phyloP scores from a whole-genome alignment of 2,113 vertebrate species.

The Marcusenius ussheri region DNA sequence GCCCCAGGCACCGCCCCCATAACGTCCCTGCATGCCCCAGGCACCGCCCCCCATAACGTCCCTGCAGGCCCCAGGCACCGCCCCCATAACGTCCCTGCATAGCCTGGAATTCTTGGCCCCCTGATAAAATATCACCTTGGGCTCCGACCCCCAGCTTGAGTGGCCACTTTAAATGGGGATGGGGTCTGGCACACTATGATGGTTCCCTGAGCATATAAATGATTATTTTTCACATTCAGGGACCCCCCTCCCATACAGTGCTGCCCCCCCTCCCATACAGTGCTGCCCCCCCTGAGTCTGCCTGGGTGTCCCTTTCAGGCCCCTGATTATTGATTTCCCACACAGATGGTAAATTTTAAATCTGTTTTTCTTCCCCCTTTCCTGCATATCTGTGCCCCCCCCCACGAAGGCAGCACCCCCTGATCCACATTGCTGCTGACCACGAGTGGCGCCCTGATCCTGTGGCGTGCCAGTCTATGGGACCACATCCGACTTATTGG shows the following conservation, averaged over 20 bases:
- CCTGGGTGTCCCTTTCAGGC: background rate
- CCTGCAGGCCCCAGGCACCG: no score
- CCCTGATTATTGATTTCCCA: background rate
- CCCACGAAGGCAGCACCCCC: background rate
- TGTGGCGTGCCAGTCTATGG: background rate
- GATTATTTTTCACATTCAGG: no score
- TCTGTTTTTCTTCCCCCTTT: no score
- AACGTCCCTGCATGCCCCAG: no score
- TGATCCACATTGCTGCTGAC: background rate
- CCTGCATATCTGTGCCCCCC: no score
- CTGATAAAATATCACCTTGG: background rate
- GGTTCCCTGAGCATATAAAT: no score
- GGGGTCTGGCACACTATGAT: no score
- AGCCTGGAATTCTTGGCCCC: no score
- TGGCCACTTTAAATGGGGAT: background rate
- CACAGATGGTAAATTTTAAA: no score
- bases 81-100: background rate
- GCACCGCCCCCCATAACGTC: no score
- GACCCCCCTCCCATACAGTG: background rate
- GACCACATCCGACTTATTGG: no score
- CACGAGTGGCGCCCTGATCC: background rate
- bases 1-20: no score
- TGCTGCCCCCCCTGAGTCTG: background rate
- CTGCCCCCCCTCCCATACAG: background rate
- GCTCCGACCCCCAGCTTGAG: background rate